Conservation (phyloP, 2,797 vertebrate genomes). For the Ctenochaetus hawaiiensis region DNA sequence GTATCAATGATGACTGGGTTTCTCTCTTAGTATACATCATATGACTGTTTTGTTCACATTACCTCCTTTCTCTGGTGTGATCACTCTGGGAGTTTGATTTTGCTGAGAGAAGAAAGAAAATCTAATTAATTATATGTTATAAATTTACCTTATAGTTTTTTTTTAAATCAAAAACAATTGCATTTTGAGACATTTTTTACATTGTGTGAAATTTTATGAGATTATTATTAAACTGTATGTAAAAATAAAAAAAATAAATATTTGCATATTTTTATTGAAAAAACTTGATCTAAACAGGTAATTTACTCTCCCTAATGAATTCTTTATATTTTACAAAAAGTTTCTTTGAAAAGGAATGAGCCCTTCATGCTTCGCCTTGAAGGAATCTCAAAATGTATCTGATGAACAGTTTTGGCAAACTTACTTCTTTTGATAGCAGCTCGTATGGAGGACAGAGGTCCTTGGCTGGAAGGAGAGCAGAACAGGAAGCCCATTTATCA, state of each 20-base stretch:
- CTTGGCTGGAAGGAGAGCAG: slow-evolving; percentile 85
- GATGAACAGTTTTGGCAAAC: slow-evolving; percentile 38
- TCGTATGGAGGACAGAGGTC: slow-evolving; percentile 92
- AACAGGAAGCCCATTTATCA: slow-evolving; percentile 29
- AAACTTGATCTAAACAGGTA: no score
- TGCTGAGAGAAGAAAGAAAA: slow-evolving; percentile 68
- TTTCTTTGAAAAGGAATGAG: neutral
- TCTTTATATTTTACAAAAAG: neutral
- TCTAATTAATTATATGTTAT: neutral
- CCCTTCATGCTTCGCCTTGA: neutral
- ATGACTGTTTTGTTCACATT: slow-evolving; percentile 30
- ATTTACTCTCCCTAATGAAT: neutral
- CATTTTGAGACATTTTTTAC: no score
- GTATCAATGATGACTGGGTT: neutral
- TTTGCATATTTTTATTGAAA: neutral
- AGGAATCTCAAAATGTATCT: neutral
- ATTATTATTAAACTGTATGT: no score
- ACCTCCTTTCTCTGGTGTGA: slow-evolving; percentile 91
- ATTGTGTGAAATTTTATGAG: neutral
- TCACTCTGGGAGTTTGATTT: slow-evolving; percentile 87
- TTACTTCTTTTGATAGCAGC: slow-evolving; percentile 93
- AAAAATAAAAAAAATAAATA: neutral
- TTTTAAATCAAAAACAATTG: neutral
- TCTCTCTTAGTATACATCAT: neutral
- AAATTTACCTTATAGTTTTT: neutral